Conservation (phyloP, 2,113 vertebrate species). For the Suncus etruscus region DNA sequence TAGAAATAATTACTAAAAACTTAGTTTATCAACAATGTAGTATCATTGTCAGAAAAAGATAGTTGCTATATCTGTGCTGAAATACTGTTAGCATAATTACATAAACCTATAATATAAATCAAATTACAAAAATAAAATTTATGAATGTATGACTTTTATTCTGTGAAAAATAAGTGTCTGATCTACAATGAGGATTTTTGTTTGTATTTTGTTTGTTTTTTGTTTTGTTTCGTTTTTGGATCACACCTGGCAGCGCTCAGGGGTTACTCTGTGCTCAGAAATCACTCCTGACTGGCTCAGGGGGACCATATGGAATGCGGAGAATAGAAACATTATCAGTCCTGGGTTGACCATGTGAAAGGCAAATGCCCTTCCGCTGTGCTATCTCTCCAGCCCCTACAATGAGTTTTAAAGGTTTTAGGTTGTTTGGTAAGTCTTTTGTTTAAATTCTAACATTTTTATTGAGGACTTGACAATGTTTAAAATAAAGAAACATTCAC, state of each 20-base stretch:
- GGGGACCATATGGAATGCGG: too few relatives aligned
- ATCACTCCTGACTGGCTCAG: too few relatives aligned
- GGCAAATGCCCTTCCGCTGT: too few relatives aligned
- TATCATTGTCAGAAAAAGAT: conserved; percentile 9
- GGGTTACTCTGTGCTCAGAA: too few relatives aligned
- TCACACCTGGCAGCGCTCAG: too few relatives aligned
- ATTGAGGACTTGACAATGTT: background rate
- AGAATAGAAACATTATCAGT: too few relatives aligned
- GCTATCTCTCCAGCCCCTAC: too few relatives aligned
- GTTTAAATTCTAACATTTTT: conserved; percentile 29
- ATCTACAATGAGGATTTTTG: background rate
- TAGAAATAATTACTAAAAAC: background rate
- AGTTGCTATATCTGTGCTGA: background rate
- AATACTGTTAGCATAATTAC: background rate
- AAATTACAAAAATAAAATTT: background rate
- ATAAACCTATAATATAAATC: conserved; percentile 1
- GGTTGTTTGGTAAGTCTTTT: background rate
- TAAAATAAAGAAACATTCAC: background rate
- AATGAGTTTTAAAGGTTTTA: background rate
- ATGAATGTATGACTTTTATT: background rate
- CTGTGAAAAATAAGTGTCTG: background rate
- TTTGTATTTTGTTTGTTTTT: too few relatives aligned
- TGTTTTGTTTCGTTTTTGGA: too few relatives aligned
- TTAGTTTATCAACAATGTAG: background rate
- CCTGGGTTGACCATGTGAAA: background rate